Conservation (phyloP, 2,113 vertebrate species). For the Acanthisitta chloris region DNA sequence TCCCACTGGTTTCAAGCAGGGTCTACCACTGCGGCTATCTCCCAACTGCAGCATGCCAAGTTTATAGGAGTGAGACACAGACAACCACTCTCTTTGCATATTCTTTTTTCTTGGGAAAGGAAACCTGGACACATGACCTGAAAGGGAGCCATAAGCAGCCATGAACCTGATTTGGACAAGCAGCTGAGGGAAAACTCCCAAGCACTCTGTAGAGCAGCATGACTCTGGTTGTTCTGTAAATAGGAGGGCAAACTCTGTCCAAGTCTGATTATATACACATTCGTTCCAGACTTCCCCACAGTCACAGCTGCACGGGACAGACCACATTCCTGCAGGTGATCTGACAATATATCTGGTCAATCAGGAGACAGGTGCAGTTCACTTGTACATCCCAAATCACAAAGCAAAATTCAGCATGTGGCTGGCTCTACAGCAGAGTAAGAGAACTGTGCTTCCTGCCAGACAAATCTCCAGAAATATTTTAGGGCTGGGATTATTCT, state of each 20-base stretch:
- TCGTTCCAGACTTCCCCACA: not conserved
- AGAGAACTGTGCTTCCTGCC: not conserved
- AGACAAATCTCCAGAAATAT: not conserved
- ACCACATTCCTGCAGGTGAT: not conserved
- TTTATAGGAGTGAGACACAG: not conserved
- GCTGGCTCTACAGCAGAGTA: not conserved
- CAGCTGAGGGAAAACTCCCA: not conserved
- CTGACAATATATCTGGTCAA: fast-evolving
- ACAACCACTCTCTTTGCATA: not conserved
- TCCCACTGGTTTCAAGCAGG: not conserved
- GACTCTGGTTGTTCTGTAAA: not conserved
- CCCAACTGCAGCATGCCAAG: not conserved
- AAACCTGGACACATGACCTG: not conserved
- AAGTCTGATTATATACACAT: not conserved
- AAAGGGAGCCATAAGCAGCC: not conserved
- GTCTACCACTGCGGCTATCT: not conserved
- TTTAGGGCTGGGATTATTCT: not conserved
- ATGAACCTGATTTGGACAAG: not conserved
- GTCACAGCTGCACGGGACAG: not conserved
- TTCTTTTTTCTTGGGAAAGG: not conserved
- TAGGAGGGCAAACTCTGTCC: not conserved
- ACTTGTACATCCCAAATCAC: not conserved
- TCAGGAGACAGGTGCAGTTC: not conserved
- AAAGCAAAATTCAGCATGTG: not conserved
- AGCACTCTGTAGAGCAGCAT: not conserved